Conservation (phyloP, 1,140 invertebrate genomes). For the Drosophila sechellia region DNA sequence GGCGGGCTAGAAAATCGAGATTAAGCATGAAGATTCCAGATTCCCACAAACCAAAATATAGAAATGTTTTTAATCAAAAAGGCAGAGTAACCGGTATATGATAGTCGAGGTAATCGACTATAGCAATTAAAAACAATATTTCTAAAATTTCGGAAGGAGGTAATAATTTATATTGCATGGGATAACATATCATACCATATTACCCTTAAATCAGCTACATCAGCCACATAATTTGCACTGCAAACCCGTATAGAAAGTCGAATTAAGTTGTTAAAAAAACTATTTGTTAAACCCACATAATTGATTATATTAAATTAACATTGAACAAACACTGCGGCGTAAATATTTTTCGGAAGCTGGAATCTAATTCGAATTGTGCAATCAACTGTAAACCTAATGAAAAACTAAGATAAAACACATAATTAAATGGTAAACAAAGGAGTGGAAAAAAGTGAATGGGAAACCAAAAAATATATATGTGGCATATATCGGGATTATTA, state of each 20-base stretch:
- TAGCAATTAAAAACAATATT: constrained; percentile 2
- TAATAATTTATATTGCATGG: constrained; percentile 15
- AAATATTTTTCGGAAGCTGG: constrained; percentile 45
- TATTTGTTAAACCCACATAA: constrained; percentile 43
- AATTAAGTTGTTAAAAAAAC: constrained; percentile 14
- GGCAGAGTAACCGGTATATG: constrained; percentile 7
- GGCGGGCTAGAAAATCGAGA: no score
- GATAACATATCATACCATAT: constrained; percentile 13
- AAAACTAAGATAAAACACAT: constrained; percentile 70
- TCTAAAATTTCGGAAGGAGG: constrained; percentile 1
- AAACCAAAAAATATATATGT: constrained; percentile 10
- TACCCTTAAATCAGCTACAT: constrained; percentile 24
- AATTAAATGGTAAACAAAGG: constrained; percentile 65
- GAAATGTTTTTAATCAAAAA: not conserved
- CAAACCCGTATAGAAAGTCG: constrained; percentile 4
- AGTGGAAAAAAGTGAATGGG: constrained; percentile 6
- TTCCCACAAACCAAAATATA: no score
- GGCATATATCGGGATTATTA: constrained; percentile 14
- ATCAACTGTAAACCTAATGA: constrained; percentile 55
- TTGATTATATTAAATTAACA: constrained; percentile 73
- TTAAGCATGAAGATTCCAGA: no score
- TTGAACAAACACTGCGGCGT: constrained; percentile 62
- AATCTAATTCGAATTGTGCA: constrained; percentile 46
- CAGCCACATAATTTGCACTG: constrained; percentile 49
- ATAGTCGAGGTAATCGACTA: not conserved